Conservation (phyloP, 1,140 invertebrate genomes). For the Atta texana region DNA sequence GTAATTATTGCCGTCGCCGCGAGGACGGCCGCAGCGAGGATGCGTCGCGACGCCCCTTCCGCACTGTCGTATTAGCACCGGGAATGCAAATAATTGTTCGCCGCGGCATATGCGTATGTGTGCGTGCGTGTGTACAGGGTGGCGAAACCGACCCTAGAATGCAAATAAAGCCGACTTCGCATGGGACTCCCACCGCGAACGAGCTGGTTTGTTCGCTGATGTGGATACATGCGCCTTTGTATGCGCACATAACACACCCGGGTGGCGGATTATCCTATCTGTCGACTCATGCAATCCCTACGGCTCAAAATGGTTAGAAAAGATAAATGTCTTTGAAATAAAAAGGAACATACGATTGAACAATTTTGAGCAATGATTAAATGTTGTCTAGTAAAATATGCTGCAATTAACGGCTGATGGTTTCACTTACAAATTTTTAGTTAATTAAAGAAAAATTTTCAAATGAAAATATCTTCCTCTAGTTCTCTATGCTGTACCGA, state of each 20-base stretch:
- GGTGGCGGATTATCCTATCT: slow-evolving; percentile 34
- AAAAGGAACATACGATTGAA: not conserved
- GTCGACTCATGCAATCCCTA: not conserved
- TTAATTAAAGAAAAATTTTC: not conserved
- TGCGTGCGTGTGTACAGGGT: slow-evolving; percentile 59
- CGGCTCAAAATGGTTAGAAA: not conserved
- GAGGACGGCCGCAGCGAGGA: slow-evolving; percentile 41
- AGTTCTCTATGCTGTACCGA: not conserved
- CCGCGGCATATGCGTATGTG: slow-evolving; percentile 37
- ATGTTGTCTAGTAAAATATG: not conserved
- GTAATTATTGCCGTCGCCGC: slow-evolving; percentile 45
- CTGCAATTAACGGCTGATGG: not conserved
- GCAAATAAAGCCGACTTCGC: slow-evolving; percentile 82
- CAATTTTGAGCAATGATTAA: not conserved
- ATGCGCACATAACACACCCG: slow-evolving; percentile 33
- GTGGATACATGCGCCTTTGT: slow-evolving; percentile 54
- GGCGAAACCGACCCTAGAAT: slow-evolving; percentile 80
- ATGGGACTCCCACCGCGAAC: slow-evolving; percentile 57
- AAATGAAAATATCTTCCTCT: not conserved
- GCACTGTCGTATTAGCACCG: slow-evolving; percentile 71
- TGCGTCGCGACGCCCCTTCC: slow-evolving; percentile 46
- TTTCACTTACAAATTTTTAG: not conserved
- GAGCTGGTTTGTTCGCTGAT: slow-evolving; percentile 58
- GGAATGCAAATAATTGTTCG: slow-evolving; percentile 85
- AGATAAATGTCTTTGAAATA: not conserved